Evolutionary conservation across 2,888 invertebrate species (phyloP), one percentile per base, ranked within the genome.

Genomic region (Daptonema setosum): DNA sequence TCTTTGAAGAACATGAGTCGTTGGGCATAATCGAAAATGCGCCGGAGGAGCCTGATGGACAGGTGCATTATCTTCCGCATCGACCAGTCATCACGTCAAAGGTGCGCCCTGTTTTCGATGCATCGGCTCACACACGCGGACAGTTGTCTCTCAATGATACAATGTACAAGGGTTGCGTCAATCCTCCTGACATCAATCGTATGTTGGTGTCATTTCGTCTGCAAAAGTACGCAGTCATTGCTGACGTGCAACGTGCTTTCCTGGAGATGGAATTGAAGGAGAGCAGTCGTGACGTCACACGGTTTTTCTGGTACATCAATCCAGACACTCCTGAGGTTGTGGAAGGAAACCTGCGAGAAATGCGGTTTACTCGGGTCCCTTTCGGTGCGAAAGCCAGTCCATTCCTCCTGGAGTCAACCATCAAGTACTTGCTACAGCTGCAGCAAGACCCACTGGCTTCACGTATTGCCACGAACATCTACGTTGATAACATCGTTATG

Each of bases 51-150:
- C 35, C 35, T 8, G 35, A 35, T 11, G 35, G 35, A 35, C 17
- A 11, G 35, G 47, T 57, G 22, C 61, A 61, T 47, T 63, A 61
- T 51, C 28, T 63, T 0, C 54, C 60, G 14, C 63, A 63, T 41
- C 64, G 60, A 2, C 57, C 60, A 1, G 59, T 64, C 14, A 54
- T 59, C 1, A 60, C 57, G 1, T 64, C 64, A 1, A 62, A 63
- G 35, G 52, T 62, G 0, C 54, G 64, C 1, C 59, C 63, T n/a
- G 64, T 64, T 1, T 61, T 41, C n/a, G 63, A 64, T 52, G 64
- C 57, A 1, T 60, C 60, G 1, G 60, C 63, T 0, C 17, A 24
- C 41, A 1, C 14, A 2, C 52, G 41, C 1, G 22, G 29, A 1
- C 17, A 20, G 0, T n/a, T n/a, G n/a, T 59, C 57, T 1, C 56